These are phyloP conservation scores for Smittia sp. DNA, from an alignment of 2,888 invertebrate genomes.

Conservation along the genomic window DNA sequence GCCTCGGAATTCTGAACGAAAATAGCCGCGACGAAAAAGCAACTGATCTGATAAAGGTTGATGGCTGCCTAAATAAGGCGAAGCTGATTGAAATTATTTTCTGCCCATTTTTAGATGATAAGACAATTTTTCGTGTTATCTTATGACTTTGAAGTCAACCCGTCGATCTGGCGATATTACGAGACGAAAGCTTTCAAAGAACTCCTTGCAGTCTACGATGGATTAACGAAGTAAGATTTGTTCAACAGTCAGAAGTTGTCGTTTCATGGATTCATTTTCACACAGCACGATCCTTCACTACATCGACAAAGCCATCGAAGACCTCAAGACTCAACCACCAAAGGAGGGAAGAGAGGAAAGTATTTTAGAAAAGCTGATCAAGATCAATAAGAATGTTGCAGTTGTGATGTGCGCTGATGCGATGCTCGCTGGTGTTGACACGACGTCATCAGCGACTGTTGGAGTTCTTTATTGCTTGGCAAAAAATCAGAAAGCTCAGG, in stretches of 20 bases:
- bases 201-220: slow-evolving; percentile 50
- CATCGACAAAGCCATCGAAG: slow-evolving; percentile 49
- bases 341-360: slow-evolving; percentile 48
- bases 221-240: slow-evolving; percentile 52
- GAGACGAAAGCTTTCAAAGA: slow-evolving; percentile 48
- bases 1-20: slow-evolving; percentile 47
- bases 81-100: background rate
- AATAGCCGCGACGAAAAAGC: slow-evolving; percentile 33
- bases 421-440: slow-evolving; percentile 62
- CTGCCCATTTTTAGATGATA: slow-evolving; percentile 30
- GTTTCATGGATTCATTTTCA: too few relatives aligned
- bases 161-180: slow-evolving; percentile 49
- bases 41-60: background rate
- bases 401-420: slow-evolving; percentile 59
- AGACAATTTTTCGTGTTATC: slow-evolving; percentile 40
- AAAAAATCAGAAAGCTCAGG: slow-evolving; percentile 63
- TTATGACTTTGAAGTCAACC: slow-evolving; percentile 48
- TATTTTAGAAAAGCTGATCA: slow-evolving; percentile 57
- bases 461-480: slow-evolving; percentile 62
- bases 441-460: slow-evolving; percentile 57
- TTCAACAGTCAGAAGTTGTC: too few relatives aligned
- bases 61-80: background rate
- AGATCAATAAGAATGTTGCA: slow-evolving; percentile 55
- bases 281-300: slow-evolving; percentile 48
- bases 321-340: slow-evolving; percentile 42